Evolutionary conservation across 2,888 invertebrate genomes (phyloP), one percentile per base, ranked within the genome.

Genomic region (Drosophila algonquin): DNA sequence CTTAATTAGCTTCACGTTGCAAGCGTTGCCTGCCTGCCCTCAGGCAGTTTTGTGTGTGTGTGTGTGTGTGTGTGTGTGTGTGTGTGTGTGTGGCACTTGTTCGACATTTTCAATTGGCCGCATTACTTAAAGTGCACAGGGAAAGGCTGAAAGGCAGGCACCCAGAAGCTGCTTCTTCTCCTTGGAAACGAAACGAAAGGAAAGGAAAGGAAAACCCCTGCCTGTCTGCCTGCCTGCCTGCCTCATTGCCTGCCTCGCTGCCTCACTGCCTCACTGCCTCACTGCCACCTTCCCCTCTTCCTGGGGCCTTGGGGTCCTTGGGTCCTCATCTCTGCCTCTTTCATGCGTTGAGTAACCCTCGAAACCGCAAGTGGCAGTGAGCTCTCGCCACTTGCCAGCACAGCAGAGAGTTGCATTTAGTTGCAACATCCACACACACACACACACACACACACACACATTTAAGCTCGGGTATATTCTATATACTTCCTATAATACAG

Each of bases 61-160:
- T 10, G 32, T n/a, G 50, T 50, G 47, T 2, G 8, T 10, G 14
- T 44, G 46, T 32, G 35, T 18, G 58, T n/a, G 44, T n/a, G 51
- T 44, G 48, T 32, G 24, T 24, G 16, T 18, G 58, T 16, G 77
- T 56, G 78, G 87, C 84, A 87, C 76, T 81, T 81, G 76, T 81
- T 84, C 85, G 78, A 81, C 78, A 78, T 81, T 87, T 80, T 78
- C 80, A 87, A 81, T 81, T 87, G 83, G 86, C 79, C 60, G 70
- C 80, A 79, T 80, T 85, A 76, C 82, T 78, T 79, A 70, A 85
- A 80, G 67, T 79, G 81, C 63, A 75, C 63, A 71, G 53, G 7
- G 40, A 40, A 40, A 40, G 40, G 40, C 40, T 7, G 40, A 5
- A 24, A 24, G 40, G 40, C 35, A 35, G 35, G 32, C 35, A 4